phyloP scores from a whole-genome alignment of 2,888 invertebrate genomes.

The Apotomis capreana region DNA sequence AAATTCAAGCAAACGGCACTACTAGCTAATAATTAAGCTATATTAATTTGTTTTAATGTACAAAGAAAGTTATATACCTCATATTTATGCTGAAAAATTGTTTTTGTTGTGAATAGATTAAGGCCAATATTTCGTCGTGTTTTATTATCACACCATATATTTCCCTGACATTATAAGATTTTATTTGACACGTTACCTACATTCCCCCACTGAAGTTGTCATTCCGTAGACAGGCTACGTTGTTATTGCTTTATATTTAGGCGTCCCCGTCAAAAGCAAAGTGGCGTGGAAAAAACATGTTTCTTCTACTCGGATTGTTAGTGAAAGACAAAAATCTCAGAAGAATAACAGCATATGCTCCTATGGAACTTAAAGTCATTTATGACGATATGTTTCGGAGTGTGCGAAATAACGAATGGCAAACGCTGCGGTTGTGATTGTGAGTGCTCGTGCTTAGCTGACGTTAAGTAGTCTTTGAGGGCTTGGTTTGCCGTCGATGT shows the following conservation, averaged over 20 bases:
- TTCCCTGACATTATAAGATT: slow-evolving; percentile 21
- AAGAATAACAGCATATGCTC: not conserved
- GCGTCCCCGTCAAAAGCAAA: slow-evolving; percentile 24
- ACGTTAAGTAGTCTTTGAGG: slow-evolving; percentile 29
- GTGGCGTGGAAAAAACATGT: slow-evolving; percentile 27
- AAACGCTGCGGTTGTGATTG: not conserved
- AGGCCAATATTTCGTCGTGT: not conserved
- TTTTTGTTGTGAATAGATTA: slow-evolving; percentile 2
- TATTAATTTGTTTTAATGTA: no score
- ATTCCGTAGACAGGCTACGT: slow-evolving; percentile 10
- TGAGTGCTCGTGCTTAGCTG: slow-evolving; percentile 15
- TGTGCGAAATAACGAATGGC: slow-evolving; percentile 21
- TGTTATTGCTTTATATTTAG: slow-evolving; percentile 33
- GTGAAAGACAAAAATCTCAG: slow-evolving; percentile 8
- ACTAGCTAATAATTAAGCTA: no score
- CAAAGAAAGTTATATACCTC: no score
- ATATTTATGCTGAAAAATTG: not conserved
- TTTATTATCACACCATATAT: slow-evolving; percentile 10
- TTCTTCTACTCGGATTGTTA: slow-evolving; percentile 20
- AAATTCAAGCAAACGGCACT: no score
- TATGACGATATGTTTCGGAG: not conserved
- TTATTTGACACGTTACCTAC: slow-evolving; percentile 32
- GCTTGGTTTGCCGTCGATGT: slow-evolving; percentile 18
- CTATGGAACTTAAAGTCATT: not conserved
- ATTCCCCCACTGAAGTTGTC: slow-evolving; percentile 9